Conservation (phyloP, 2,113 vertebrate genomes). For the Pristiophorus japonicus region DNA sequence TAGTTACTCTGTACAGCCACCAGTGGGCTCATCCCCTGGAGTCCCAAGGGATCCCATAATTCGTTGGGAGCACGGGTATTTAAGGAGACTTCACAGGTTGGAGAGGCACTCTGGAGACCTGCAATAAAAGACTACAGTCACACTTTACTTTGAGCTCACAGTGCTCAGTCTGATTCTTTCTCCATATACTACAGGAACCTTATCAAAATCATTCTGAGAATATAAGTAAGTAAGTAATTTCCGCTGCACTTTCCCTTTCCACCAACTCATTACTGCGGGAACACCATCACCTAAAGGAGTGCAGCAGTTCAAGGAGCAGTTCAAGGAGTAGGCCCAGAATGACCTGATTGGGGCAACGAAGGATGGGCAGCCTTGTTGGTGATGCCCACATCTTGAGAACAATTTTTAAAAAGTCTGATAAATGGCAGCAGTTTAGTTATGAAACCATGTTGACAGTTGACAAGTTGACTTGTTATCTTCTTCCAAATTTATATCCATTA, state of each 20-base stretch:
- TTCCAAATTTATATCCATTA: neutral
- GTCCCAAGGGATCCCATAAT: too few relatives aligned
- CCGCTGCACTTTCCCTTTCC: neutral
- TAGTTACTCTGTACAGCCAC: too few relatives aligned
- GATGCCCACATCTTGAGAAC: neutral
- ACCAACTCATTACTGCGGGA: neutral
- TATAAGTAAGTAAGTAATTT: neutral
- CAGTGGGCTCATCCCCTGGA: too few relatives aligned
- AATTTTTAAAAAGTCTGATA: neutral
- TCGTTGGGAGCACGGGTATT: too few relatives aligned
- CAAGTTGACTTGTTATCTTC: neutral
- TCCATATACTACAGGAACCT: too few relatives aligned
- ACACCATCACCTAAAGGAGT: neutral
- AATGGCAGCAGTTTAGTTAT: neutral
- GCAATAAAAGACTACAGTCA: too few relatives aligned
- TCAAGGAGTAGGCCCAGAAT: neutral
- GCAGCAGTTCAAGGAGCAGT: neutral
- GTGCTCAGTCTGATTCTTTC: too few relatives aligned
- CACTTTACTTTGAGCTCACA: too few relatives aligned
- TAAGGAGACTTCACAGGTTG: too few relatives aligned
- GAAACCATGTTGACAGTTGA: neutral
- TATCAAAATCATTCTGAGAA: neutral
- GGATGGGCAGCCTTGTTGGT: neutral
- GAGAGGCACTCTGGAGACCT: too few relatives aligned
- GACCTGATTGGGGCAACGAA: neutral